Percentiles rank a stretch among this genome's conserved stretches.
Evolutionary conservation across 2,113 vertebrate genomes (phyloP).

Genomic region (Bettongia penicillata): DNA sequence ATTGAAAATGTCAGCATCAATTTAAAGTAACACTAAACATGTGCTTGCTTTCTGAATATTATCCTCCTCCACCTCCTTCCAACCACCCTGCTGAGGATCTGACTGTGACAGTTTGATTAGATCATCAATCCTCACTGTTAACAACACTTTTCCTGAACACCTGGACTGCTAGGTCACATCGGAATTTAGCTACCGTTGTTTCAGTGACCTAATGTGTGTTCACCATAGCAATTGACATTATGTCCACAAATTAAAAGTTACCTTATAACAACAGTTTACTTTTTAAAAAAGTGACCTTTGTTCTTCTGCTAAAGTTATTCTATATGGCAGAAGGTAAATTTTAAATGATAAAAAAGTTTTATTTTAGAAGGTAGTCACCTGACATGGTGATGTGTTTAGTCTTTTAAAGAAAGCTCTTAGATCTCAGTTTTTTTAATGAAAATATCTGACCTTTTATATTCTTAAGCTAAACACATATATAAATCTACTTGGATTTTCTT

Average conservation of each 20-base stretch:
- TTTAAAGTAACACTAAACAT: slow-evolving; percentile 98
- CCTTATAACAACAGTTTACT: slow-evolving; percentile 83
- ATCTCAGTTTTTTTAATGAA: slow-evolving; percentile 47
- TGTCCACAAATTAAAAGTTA: slow-evolving; percentile 86
- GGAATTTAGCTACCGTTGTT: slow-evolving; percentile 95
- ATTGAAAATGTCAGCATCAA: slow-evolving; percentile 99
- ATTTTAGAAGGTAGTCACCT: slow-evolving; percentile 36
- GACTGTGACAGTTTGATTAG: slow-evolving; percentile 99
- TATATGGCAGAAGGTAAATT: slow-evolving; percentile 72
- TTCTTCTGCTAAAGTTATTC: slow-evolving; percentile 71
- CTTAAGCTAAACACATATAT: neutral
- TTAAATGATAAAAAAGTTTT: slow-evolving; percentile 74
- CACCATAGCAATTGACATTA: slow-evolving; percentile 85
- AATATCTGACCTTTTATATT: slow-evolving; percentile 66
- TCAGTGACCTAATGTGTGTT: slow-evolving; percentile 88
- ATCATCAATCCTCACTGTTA: slow-evolving; percentile 99
- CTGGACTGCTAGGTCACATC: slow-evolving; percentile 97
- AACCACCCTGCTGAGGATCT: slow-evolving; percentile 92
- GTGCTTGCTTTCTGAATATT: slow-evolving; percentile 94
- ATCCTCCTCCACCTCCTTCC: slow-evolving; percentile 87
- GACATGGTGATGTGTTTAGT: slow-evolving; percentile 36
- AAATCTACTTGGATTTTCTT: slow-evolving; percentile 58
- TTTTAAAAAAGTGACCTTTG: slow-evolving; percentile 78
- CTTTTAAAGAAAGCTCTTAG: slow-evolving; percentile 43
- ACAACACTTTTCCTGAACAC: slow-evolving; percentile 99